Base-by-base conservation (phyloP, 53 echinoderm and acorn worm genomes). In the Luidia sarsii region DNA sequence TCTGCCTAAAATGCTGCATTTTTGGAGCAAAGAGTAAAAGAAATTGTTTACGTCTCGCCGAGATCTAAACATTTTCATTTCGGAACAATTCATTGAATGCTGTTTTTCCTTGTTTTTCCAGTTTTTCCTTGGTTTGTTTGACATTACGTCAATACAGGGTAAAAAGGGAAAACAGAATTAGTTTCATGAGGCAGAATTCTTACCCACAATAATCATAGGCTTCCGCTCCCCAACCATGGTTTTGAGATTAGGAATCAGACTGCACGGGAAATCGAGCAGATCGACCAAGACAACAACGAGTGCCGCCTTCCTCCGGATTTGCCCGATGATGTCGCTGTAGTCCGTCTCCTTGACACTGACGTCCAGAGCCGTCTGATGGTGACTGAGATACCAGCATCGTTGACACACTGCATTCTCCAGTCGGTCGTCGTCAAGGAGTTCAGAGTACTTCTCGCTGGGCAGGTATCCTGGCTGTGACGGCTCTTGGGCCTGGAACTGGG, bases 251-350 rank as follows among this genome's bases (percentile, higher is more conserved):
- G 94, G 91, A 49, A 99, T 93, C 49, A 99, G 56, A 49, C 99
- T 94, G 27, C 93, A 94, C 3, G 99, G 99, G 59, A 99, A 94
- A 66, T 94, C 99, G 5, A 99, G 55, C 2, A 99, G 79, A 57
- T 99, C 99, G 23, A 99, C 89, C 71, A 99, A 87, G 16, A 93
- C 68, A 31, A 99, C 56, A 4, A 94, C 85, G 2, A 94, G 66
- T 14, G 99, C 91, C 24, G 48, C 87, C 21, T 79, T 94, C 63
- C 52, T 89, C 67, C 79, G 48, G 22, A 99, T 85, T 2, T 83
- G 50, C 9, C 53, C 57, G n/a, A 94, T 79, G 55, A 94, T 99
- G 15, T 99, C 82, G 1, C 60, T 48, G 68, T 94, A 94, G 69
- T 87, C 87, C 3, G 87, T 73, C 36, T 79, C 84, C 52, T 66